Base-by-base conservation (phyloP, 2,797 vertebrate genomes). In the Chaetophractus vellerosus region DNA sequence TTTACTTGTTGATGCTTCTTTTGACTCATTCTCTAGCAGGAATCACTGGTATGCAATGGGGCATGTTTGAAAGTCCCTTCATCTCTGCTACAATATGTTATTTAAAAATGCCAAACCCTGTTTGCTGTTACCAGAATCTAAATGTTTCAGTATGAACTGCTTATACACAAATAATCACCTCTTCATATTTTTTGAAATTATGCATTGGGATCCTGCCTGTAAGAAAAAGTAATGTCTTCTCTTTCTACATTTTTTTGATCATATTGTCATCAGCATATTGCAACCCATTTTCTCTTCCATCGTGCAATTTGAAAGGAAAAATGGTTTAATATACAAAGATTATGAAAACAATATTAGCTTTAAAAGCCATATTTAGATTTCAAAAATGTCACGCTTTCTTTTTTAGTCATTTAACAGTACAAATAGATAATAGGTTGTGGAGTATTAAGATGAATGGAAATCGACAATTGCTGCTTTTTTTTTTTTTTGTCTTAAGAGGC, bases 41-140 rank as follows among this genome's bases (percentile, higher is more conserved):
- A 96, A 98, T 88, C 94, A 98, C 74, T 94, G 95, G 94, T 97
- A 94, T 98, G 97, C 97, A 96, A 87, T 96, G 92, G 61, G 91
- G 88, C 96, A 95, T 97, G 94, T 98, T 97, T 98, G 97, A 98
- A 98, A 98, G 90, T 33, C 38, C 80, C 96, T 98, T 98, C 94
- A 97, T 98, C 97, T 98, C 93, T 97, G 92, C 90, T 96, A 96
- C 75, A 15, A 98, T 98, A 95, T 97, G 98, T 98, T 98, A 98
- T 98, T 98, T 98, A 98, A 98, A 99, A 98, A 98, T 98, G 98
- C 97, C 98, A 98, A 96, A 74, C 9, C 33, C 91, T 50, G 97
- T 97, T 98, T 98, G 48, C 87, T 94, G 78, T 97, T 98, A 68
- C 86, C 96, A 64, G 94, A 97, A 97, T 97, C 87, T 97, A 97